Evolutionary conservation across 2,113 vertebrate species (phyloP).

Genomic region (Shinisaurus crocodilurus): DNA sequence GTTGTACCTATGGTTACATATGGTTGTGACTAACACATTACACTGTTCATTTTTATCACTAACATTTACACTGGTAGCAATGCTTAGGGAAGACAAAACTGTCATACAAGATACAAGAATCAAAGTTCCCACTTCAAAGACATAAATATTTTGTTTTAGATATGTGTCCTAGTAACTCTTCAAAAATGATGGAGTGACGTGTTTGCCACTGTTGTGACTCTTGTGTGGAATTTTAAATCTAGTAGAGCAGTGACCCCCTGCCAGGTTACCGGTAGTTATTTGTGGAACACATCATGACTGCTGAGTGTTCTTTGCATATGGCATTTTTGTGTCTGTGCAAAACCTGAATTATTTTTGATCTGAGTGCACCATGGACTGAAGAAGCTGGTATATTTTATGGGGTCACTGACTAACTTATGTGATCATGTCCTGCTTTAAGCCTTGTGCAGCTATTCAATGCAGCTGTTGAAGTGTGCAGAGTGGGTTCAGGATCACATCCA

Average conservation of each 20-base stretch:
- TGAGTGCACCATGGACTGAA: background rate
- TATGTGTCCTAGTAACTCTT: slow-evolving; percentile 1
- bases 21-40: too few species aligned
- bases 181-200: slow-evolving; percentile 9
- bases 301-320: background rate
- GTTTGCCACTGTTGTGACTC: slow-evolving; percentile 1
- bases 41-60: background rate
- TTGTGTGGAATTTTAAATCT: background rate
- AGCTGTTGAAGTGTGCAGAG: too few species aligned
- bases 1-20: background rate
- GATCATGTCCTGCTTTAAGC: background rate
- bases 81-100: background rate
- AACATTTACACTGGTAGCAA: background rate
- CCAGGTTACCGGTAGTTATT: background rate
- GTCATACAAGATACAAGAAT: background rate
- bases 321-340: background rate
- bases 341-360: background rate
- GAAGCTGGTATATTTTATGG: background rate
- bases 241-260: background rate
- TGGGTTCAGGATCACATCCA: too few species aligned
- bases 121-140: background rate
- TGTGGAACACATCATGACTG: background rate
- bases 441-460: too few species aligned
- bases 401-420: background rate
- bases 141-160: slow-evolving; percentile 17